Conservation (phyloP, 1,140 invertebrate species). For the Eupeodes corollae region DNA sequence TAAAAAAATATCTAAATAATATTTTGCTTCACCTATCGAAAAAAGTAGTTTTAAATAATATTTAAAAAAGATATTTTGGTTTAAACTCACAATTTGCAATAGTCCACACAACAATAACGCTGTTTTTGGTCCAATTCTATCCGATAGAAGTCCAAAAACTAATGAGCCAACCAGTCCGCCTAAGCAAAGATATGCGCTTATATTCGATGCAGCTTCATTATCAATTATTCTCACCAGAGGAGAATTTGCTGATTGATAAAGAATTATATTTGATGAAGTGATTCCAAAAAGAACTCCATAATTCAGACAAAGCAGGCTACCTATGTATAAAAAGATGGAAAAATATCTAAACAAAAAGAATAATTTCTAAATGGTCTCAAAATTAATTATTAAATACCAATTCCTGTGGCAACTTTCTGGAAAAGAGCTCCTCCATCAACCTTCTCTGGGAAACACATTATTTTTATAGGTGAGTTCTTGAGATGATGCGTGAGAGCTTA, state of each 20-base stretch:
- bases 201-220: slow-evolving; percentile 13
- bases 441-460: slow-evolving; percentile 19
- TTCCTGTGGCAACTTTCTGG: slow-evolving; percentile 18
- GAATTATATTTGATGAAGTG: slow-evolving; percentile 20
- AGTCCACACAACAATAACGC: slow-evolving; percentile 23
- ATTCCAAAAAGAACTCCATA: slow-evolving; percentile 30
- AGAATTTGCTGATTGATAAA: slow-evolving; percentile 18
- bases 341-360: neutral
- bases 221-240: slow-evolving; percentile 16
- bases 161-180: slow-evolving; percentile 19
- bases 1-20: too few species aligned
- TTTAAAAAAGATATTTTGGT: too few species aligned
- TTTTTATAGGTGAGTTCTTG: neutral
- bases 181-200: slow-evolving; percentile 21
- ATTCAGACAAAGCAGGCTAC: slow-evolving; percentile 25
- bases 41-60: too few species aligned
- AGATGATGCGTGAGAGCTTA: too few species aligned
- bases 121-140: slow-evolving; percentile 25
- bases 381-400: slow-evolving; percentile 14
- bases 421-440: slow-evolving; percentile 18
- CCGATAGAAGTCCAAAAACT: slow-evolving; percentile 14
- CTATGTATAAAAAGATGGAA: slow-evolving; percentile 5
- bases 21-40: too few species aligned
- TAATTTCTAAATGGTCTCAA: neutral
- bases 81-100: slow-evolving; percentile 23